Percentiles rank a stretch among this genome's conserved stretches.
These are phyloP conservation scores for Saguinus midas DNA, from an alignment of 2,113 vertebrate species.

Conservation along the genomic window DNA sequence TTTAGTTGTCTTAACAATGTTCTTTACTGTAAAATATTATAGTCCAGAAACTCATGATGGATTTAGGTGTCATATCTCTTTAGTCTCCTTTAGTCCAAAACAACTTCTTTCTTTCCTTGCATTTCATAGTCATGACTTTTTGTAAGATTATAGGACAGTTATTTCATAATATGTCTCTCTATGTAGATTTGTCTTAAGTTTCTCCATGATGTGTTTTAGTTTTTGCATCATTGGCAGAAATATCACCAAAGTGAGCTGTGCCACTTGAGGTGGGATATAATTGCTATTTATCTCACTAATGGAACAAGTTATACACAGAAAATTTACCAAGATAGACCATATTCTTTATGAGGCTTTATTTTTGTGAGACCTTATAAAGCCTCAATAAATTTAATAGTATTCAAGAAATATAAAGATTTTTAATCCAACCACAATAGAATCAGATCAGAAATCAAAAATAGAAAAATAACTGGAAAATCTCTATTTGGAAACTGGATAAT, in stretches of 20 bases:
- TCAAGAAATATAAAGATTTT: background rate
- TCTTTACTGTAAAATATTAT: background rate
- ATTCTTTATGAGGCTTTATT: background rate
- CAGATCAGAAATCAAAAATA: background rate
- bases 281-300: background rate
- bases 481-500: background rate
- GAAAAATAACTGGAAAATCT: background rate
- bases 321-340: background rate
- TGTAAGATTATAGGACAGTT: background rate
- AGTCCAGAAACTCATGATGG: background rate
- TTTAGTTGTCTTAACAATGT: background rate
- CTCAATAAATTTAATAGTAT: background rate
- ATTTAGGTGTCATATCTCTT: background rate
- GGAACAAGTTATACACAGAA: background rate
- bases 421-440: background rate
- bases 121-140: background rate
- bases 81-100: background rate
- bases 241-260: background rate
- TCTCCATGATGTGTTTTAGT: background rate
- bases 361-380: background rate
- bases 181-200: background rate
- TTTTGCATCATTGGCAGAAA: background rate
- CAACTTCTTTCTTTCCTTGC: background rate
- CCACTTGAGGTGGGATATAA: background rate
- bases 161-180: background rate